These are phyloP conservation scores for Pollachius pollachius DNA, from an alignment of 2,113 vertebrate species.

Conservation along the genomic window DNA sequence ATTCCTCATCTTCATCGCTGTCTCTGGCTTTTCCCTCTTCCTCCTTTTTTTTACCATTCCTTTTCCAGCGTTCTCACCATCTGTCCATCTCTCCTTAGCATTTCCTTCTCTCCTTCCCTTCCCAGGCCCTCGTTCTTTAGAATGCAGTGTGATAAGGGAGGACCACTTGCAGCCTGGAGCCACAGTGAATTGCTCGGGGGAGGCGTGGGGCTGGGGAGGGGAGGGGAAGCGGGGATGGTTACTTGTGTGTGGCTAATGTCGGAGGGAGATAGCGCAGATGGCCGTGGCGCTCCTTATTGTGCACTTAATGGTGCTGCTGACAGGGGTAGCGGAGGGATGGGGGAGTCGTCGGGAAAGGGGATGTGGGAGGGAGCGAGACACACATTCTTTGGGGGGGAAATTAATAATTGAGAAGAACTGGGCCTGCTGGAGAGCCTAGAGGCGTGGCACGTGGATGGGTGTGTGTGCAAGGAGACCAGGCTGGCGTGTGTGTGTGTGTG, in stretches of 20 bases:
- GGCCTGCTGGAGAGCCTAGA: slow-evolving; percentile 16
- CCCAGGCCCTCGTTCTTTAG: background rate
- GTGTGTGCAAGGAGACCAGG: no score
- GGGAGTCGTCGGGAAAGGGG: slow-evolving; percentile 14
- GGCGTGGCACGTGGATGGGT: background rate
- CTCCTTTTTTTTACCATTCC: background rate
- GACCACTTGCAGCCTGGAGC: background rate
- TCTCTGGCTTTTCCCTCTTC: background rate
- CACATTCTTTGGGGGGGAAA: slow-evolving; percentile 16
- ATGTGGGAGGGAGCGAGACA: slow-evolving; percentile 8
- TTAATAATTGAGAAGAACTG: background rate
- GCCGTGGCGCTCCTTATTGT: slow-evolving; percentile 22
- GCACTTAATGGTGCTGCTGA: slow-evolving; percentile 17
- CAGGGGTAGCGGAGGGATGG: background rate
- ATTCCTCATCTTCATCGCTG: background rate
- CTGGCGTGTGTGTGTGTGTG: background rate
- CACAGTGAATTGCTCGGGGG: background rate
- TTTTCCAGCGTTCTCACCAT: background rate
- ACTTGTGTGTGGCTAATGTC: slow-evolving; percentile 5
- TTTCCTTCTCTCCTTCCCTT: background rate
- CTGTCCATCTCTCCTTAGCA: background rate
- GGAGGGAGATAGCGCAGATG: slow-evolving; percentile 24
- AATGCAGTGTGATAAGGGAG: background rate
- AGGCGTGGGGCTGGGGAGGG: background rate
- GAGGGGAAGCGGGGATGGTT: slow-evolving; percentile 1